phyloP scores from a whole-genome alignment of 2,888 invertebrate genomes.

The Onthophagus sagittarius region DNA sequence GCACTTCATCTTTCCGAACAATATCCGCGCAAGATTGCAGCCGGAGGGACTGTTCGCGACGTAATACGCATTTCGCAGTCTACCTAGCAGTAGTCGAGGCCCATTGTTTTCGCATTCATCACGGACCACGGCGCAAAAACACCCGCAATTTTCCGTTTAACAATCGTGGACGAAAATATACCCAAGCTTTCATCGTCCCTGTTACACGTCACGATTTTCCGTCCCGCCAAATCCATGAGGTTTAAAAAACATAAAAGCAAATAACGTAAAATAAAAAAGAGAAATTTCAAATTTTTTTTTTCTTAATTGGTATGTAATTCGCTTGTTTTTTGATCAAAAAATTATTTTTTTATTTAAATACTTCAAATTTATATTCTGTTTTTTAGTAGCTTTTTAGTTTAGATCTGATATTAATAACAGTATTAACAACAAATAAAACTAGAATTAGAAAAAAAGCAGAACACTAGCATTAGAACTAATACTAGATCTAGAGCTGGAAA shows the following conservation, averaged over 20 bases:
- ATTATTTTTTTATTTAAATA: too few species aligned
- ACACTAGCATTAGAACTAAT: too few species aligned
- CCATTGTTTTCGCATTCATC: constrained; percentile 13
- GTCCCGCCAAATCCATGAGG: not conserved
- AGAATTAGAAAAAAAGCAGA: too few species aligned
- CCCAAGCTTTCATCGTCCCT: not conserved
- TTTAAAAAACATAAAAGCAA: not conserved
- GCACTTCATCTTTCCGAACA: not conserved
- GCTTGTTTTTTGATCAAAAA: too few species aligned
- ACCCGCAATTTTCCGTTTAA: constrained; percentile 9
- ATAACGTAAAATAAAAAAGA: not conserved
- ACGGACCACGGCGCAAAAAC: constrained; percentile 7
- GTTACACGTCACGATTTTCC: not conserved
- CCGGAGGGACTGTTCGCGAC: not conserved
- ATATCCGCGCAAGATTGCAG: not conserved
- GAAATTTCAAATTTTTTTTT: too few species aligned
- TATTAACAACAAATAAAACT: too few species aligned
- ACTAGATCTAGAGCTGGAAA: too few species aligned
- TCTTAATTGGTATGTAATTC: too few species aligned
- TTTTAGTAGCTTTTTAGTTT: too few species aligned
- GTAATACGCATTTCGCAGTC: not conserved
- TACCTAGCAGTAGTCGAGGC: not conserved
- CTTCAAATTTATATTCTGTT: too few species aligned
- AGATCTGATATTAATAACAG: too few species aligned
- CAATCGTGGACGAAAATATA: not conserved